Conservation (phyloP, 2,797 vertebrate species). For the Scleropages formosus region DNA sequence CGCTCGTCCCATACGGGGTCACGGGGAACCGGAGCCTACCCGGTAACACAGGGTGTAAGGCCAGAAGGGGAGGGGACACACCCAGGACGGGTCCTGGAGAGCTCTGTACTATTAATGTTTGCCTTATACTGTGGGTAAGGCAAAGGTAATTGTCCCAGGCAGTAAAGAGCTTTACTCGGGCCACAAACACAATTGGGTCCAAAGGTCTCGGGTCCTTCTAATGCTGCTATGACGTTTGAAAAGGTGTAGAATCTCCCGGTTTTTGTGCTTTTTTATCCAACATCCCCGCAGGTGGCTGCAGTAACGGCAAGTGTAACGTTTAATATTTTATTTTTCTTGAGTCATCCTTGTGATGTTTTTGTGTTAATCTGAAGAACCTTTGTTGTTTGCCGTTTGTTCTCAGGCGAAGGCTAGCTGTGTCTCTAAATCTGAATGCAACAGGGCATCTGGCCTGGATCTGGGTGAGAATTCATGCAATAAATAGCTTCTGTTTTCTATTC, state of each 20-base stretch:
- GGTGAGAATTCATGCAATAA: slow-evolving; percentile 11
- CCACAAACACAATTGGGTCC: background rate
- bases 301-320: background rate
- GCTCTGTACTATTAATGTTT: background rate
- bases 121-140: background rate
- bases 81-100: background rate
- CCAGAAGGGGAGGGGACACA: too few species aligned
- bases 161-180: background rate
- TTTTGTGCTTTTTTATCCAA: too few species aligned
- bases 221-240: background rate
- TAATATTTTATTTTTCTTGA: background rate
- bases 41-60: too few species aligned
- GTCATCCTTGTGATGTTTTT: too few species aligned
- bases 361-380: too few species aligned
- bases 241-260: background rate
- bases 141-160: background rate
- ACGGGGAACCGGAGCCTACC: too few species aligned
- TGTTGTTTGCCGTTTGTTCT: too few species aligned
- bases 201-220: background rate
- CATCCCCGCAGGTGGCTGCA: too few species aligned
- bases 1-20: too few species aligned
- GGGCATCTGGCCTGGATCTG: background rate
- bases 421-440: background rate
- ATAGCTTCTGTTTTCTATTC: background rate
- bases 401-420: background rate